Base-by-base conservation (phyloP, 2,888 invertebrate genomes). In the Trichacis sp. region DNA sequence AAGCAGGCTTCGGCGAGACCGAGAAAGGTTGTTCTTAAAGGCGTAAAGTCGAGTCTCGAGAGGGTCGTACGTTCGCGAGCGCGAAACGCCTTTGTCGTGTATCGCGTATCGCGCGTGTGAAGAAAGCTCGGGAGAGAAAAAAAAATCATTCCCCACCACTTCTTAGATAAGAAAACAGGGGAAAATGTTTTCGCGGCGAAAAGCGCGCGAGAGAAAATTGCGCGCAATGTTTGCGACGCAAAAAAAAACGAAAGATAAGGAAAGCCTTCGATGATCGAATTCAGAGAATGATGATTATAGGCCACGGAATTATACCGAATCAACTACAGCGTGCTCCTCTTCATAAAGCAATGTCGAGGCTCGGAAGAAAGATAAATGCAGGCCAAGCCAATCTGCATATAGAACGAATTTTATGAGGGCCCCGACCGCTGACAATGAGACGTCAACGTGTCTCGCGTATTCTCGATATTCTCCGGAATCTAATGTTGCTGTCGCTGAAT, bases 61-160 rank as follows among this genome's bases (percentile, higher is more conserved):
- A 63, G 62, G 53, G 62, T 63, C 53, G 58, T 59, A 62, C 56
- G 47, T 59, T 58, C 58, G 54, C 60, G 61, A 53, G 51, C 52
- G 55, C 52, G 55, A 59, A 63, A 63, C 62, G 59, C 52, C 59
- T 59, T 63, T 59, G 57, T 63, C 62, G 56, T 56, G 56, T 56
- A 48, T 56, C 52, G 48, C 51, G 57, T 53, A 49, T 53, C 53
- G 55, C 56, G 51, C 62, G 11, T 36, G 14, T 11, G 14, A 15
- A 15, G 8, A 17, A 5, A n/a, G 11, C 36, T 36, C 36, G 5
- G 24, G 2, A 33, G 9, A 33, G n/a, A 33, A 33, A 33, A 33
- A 33, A 33, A 36, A 42, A 15, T 49, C 60, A 24, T 52, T 48
- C 29, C 52, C 42, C 24, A 33, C 18, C 53, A 42, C 53, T 43